These are phyloP conservation scores for Strigamia crassipes DNA, from an alignment of 2,888 invertebrate species.

Conservation along the genomic window DNA sequence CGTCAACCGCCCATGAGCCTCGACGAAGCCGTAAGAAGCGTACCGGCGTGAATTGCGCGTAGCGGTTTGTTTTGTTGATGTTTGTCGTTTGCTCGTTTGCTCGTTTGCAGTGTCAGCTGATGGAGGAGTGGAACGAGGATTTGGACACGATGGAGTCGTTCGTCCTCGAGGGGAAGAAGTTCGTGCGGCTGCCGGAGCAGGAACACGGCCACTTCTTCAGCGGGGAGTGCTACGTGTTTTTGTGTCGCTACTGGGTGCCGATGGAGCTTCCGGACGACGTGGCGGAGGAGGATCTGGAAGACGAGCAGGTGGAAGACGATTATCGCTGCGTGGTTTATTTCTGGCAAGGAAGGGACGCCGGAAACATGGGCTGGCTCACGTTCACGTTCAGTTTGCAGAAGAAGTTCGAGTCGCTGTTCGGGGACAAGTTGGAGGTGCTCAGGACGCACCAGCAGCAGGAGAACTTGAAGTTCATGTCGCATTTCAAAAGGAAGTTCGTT, in stretches of 20 bases:
- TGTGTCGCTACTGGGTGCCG: constrained; percentile 92
- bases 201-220: constrained; percentile 91
- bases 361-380: constrained; percentile 99
- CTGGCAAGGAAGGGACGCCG: constrained; percentile 91
- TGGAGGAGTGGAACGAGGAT: constrained; percentile 98
- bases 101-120: constrained; percentile 68
- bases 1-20: constrained; percentile 86
- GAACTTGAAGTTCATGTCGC: constrained; percentile 96
- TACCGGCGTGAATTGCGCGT: too few relatives aligned
- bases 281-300: constrained; percentile 63
- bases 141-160: constrained; percentile 97
- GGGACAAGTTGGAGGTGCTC: constrained; percentile 90
- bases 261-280: constrained; percentile 67
- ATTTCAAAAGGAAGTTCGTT: constrained; percentile 92
- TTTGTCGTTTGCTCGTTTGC: too few relatives aligned
- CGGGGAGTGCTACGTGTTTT: constrained; percentile 95
- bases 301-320: constrained; percentile 66
- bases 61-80: too few relatives aligned
- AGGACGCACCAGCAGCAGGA: constrained; percentile 98
- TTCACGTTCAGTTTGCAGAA: constrained; percentile 95
- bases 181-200: constrained; percentile 92
- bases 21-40: constrained; percentile 74
- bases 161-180: constrained; percentile 94
- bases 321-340: constrained; percentile 98
- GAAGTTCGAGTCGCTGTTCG: constrained; percentile 85